These are phyloP conservation scores for Odontomyia ornata DNA, from an alignment of 2,888 invertebrate genomes.

Conservation along the genomic window DNA sequence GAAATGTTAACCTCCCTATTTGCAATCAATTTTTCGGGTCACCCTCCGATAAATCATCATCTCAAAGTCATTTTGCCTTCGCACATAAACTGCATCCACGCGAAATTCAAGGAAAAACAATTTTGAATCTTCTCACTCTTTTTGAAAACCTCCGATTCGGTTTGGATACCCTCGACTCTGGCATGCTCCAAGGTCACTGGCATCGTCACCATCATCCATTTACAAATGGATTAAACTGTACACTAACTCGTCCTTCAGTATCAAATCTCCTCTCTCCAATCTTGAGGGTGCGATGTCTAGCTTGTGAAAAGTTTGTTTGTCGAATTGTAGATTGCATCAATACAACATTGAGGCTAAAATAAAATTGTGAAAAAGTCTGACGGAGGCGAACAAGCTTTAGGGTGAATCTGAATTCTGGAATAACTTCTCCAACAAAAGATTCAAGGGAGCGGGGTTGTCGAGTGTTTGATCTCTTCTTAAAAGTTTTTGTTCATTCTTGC, in stretches of 20 bases:
- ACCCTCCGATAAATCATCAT: background rate
- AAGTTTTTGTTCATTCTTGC: background rate
- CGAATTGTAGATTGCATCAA: constrained; percentile 17
- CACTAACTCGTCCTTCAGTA: background rate
- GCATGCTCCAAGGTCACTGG: background rate
- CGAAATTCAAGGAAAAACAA: too few relatives aligned
- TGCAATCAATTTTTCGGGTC: background rate
- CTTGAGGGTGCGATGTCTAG: background rate
- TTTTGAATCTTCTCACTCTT: too few relatives aligned
- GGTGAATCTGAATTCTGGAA: background rate
- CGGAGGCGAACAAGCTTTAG: background rate
- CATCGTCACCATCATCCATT: background rate
- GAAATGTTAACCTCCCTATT: background rate
- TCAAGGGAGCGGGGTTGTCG: background rate
- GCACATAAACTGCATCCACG: too few relatives aligned
- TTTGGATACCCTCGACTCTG: too few relatives aligned
- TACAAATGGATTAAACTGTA: background rate
- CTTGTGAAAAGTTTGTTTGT: background rate
- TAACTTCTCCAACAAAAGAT: background rate
- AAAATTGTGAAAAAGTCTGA: constrained; percentile 14
- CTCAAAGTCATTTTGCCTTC: background rate
- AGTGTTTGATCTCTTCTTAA: background rate
- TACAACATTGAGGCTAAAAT: background rate
- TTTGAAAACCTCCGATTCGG: too few relatives aligned
- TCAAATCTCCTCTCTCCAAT: background rate